Base-by-base conservation (phyloP, 2,888 invertebrate species). In the Tanytarsus gracilentus region DNA sequence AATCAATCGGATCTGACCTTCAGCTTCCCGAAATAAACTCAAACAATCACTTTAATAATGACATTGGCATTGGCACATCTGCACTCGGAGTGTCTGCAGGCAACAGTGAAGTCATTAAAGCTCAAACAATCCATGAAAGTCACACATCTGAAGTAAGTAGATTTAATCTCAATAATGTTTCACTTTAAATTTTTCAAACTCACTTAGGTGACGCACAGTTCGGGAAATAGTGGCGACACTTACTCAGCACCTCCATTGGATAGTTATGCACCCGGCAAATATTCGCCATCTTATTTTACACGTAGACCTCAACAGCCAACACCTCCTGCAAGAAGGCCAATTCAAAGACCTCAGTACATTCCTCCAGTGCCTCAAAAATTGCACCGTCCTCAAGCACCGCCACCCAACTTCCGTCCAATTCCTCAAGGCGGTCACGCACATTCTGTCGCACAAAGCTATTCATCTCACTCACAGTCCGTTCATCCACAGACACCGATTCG, bases 171-270 rank as follows among this genome's bases (percentile, higher is more conserved):
- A 11, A n/a, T 55, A n/a, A n/a, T n/a, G n/a, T n/a, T n/a, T n/a
- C n/a, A n/a, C n/a, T n/a, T n/a, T n/a, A n/a, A n/a, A n/a, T n/a
- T 25, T 26, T 16, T 49, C 49, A 26, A 44, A n/a, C 21, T 25
- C n/a, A n/a, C n/a, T n/a, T n/a, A n/a, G n/a, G n/a, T n/a, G n/a
- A n/a, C n/a, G n/a, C n/a, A n/a, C n/a, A n/a, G n/a, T n/a, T n/a
- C 26, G 6, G 49, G 1, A 71, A 75, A 40, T 14, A 66, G 72
- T 56, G 73, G 73, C n/a, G 72, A 73, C 61, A 65, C 68, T 0
- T 72, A 73, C 61, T 66, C 65, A 3, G 68, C 72, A 39, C 79
- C 76, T 1, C 79, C 75, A 2, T 62, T 67, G 29, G 77, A 77
- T 11, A 76, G 78, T 0, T 72, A 75, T 49, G 75, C 70, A 0